Conservation (phyloP, 2,888 invertebrate genomes). For the Agrotis clavis region DNA sequence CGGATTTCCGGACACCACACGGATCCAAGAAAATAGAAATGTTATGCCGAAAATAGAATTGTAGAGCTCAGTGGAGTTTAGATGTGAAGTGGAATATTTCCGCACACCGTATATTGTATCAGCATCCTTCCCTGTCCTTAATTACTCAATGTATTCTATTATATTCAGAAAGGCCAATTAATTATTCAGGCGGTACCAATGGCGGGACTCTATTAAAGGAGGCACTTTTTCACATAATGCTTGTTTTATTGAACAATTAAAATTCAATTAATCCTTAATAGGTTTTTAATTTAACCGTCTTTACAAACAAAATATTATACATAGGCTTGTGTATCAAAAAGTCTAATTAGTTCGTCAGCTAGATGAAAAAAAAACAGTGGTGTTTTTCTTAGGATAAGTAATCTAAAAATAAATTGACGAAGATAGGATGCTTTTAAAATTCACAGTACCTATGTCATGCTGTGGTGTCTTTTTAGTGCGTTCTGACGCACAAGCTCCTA, state of each 20-base stretch:
- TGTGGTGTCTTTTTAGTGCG: too few relatives aligned
- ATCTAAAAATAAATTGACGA: too few relatives aligned
- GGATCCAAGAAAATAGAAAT: constrained; percentile 19
- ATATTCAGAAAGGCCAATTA: constrained; percentile 52
- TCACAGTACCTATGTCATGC: too few relatives aligned
- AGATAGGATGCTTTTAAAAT: too few relatives aligned
- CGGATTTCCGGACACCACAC: too few relatives aligned
- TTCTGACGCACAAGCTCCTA: too few relatives aligned
- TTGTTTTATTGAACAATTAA: constrained; percentile 39
- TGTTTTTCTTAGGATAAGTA: too few relatives aligned
- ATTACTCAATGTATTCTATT: constrained; percentile 57
- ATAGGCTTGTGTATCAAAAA: too few relatives aligned
- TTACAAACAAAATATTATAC: constrained; percentile 1
- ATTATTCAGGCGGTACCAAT: constrained; percentile 56
- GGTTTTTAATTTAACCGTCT: constrained; percentile 11
- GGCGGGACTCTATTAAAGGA: constrained; percentile 13
- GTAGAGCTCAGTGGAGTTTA: background rate
- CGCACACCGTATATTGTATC: constrained; percentile 1
- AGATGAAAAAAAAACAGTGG: too few relatives aligned
- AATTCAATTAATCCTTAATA: constrained; percentile 25
- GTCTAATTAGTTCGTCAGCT: too few relatives aligned
- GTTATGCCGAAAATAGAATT: constrained; percentile 8
- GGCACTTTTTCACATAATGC: constrained; percentile 35
- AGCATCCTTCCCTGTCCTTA: constrained; percentile 50
- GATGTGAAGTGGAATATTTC: constrained; percentile 15